phyloP scores from a whole-genome alignment of 2,113 vertebrate genomes.

The Trematomus loennbergii region DNA sequence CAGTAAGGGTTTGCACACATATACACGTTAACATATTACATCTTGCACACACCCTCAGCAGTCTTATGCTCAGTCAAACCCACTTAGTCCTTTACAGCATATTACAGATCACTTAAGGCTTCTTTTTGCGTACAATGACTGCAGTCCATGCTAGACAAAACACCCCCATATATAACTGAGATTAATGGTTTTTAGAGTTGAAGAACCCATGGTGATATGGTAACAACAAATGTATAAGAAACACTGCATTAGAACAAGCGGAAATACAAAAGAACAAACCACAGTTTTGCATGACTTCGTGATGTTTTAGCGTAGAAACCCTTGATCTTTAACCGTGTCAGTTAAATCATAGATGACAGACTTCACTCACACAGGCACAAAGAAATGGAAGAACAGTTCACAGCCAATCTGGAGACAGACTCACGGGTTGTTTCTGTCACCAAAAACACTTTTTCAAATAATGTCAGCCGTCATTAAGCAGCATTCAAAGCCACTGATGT shows the following conservation, averaged over 20 bases:
- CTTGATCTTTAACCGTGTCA: constrained; percentile 29
- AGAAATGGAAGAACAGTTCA: constrained; percentile 76
- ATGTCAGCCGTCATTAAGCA: constrained; percentile 38
- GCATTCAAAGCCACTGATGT: constrained; percentile 34
- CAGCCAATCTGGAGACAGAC: constrained; percentile 27
- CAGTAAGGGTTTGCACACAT: constrained; percentile 58
- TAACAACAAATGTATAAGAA: constrained; percentile 48
- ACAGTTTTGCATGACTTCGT: constrained; percentile 37
- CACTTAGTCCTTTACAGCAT: constrained; percentile 61
- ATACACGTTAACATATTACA: constrained; percentile 65
- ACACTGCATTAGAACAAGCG: constrained; percentile 66
- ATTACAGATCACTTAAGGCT: constrained; percentile 74
- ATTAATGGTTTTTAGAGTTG: constrained; percentile 47
- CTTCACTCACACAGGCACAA: constrained; percentile 73
- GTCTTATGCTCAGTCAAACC: constrained; percentile 60
- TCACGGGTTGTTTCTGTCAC: constrained; percentile 19
- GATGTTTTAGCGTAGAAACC: constrained; percentile 32
- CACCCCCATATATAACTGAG: constrained; percentile 55
- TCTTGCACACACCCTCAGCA: constrained; percentile 58
- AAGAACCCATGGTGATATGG: constrained; percentile 59
- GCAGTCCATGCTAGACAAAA: constrained; percentile 71
- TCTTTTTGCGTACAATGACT: constrained; percentile 66
- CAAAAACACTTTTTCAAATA: constrained; percentile 49
- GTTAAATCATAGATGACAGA: constrained; percentile 51
- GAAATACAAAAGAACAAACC: constrained; percentile 36